Conservation (phyloP, 1,140 invertebrate genomes). For the Drosophila sp. region DNA sequence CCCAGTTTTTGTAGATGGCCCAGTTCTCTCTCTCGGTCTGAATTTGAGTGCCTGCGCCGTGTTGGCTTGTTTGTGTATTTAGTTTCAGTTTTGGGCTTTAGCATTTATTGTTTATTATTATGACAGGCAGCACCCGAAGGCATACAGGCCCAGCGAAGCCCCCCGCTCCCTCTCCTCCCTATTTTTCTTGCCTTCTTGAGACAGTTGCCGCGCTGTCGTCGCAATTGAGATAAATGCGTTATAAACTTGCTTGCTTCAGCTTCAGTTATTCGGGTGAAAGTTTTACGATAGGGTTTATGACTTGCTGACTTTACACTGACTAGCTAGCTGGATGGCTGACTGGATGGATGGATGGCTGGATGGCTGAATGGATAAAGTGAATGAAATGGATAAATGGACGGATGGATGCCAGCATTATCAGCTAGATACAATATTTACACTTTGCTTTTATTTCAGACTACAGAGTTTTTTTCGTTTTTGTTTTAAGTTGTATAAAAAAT, state of each 20-base stretch:
- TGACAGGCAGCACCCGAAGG: slow-evolving; percentile 25
- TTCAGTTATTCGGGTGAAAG: slow-evolving; percentile 40
- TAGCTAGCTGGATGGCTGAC: not conserved
- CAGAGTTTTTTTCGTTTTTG: not conserved
- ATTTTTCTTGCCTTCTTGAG: slow-evolving; percentile 1
- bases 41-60: not conserved
- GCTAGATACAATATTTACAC: slow-evolving; percentile 40
- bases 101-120: slow-evolving; percentile 77
- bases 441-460: slow-evolving; percentile 22
- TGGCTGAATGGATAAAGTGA: not conserved
- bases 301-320: slow-evolving; percentile 40
- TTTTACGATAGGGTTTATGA: slow-evolving; percentile 52
- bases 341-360: not conserved
- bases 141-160: not conserved
- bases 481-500: slow-evolving; percentile 24
- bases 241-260: slow-evolving; percentile 50
- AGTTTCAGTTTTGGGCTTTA: slow-evolving; percentile 71
- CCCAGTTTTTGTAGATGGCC: slow-evolving; percentile 53
- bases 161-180: not conserved
- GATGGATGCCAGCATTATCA: not conserved
- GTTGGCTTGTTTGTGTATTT: slow-evolving; percentile 56
- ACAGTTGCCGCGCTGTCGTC: slow-evolving; percentile 26
- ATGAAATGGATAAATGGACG: not conserved
- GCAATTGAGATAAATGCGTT: slow-evolving; percentile 77
- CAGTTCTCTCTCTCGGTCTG: slow-evolving; percentile 31